Evolutionary conservation across 2,888 invertebrate genomes (phyloP).

Genomic region (Eristalis intricaria): DNA sequence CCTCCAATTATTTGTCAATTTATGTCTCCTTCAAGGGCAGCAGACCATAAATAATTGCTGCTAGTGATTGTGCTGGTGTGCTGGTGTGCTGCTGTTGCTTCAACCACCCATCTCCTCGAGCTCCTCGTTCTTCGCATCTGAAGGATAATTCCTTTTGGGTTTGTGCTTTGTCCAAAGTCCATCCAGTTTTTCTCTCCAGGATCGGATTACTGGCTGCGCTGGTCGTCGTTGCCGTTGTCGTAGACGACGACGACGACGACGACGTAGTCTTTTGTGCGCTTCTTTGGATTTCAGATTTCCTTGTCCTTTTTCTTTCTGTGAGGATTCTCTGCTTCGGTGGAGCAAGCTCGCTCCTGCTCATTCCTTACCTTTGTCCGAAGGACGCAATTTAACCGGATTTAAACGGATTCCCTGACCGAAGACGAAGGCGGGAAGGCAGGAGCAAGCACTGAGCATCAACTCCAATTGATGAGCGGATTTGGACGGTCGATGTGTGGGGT

Average conservation of each 20-base stretch:
- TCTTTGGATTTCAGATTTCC: constrained; percentile 33
- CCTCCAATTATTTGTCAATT: constrained; percentile 78
- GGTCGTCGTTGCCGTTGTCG: constrained; percentile 12
- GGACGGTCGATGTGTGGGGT: constrained; percentile 1
- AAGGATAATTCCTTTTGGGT: constrained; percentile 69
- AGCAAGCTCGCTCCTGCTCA: constrained; percentile 37
- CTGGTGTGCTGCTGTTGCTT: constrained; percentile 35
- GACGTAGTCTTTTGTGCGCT: constrained; percentile 44
- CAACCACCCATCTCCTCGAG: constrained; percentile 3
- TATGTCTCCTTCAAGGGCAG: constrained; percentile 78
- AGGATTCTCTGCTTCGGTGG: constrained; percentile 56
- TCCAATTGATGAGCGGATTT: constrained; percentile 62
- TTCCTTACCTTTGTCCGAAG: constrained; percentile 60
- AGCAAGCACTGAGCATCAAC: constrained; percentile 40
- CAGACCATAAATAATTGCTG: constrained; percentile 77
- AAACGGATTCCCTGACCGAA: constrained; percentile 64
- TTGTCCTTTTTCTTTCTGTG: constrained; percentile 9
- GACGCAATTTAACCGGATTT: constrained; percentile 70
- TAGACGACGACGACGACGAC: constrained; percentile 1
- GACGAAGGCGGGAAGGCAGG: neutral
- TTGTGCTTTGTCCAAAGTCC: constrained; percentile 54
- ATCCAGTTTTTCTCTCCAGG: constrained; percentile 37
- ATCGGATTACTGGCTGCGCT: constrained; percentile 62
- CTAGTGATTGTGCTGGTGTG: constrained; percentile 28
- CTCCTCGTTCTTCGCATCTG: constrained; percentile 10